Percentiles rank a stretch among this genome's conserved stretches.
Evolutionary conservation across 2,113 vertebrate species (phyloP).

Genomic region (Dunckerocampus dactyliophorus): DNA sequence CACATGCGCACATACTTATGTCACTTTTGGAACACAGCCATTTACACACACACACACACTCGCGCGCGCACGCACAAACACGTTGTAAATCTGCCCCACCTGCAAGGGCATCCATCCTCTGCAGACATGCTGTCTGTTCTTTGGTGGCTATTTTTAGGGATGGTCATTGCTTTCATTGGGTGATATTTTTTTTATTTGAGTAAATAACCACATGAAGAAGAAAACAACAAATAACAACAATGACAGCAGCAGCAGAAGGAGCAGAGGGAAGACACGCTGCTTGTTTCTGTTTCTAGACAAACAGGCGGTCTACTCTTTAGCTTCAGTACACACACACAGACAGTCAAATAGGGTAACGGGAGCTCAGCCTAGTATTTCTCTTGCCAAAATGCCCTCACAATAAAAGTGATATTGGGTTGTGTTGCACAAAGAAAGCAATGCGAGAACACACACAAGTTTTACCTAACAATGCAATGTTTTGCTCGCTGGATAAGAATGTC

Average conservation of each 20-base stretch:
- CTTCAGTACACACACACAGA: conserved; percentile 14
- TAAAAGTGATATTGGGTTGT: too few relatives aligned
- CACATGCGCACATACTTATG: conserved; percentile 21
- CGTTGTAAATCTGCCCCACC: conserved; percentile 11
- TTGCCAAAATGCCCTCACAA: too few relatives aligned
- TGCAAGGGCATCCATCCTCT: not conserved
- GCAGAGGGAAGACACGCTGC: not conserved
- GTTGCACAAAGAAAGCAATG: too few relatives aligned
- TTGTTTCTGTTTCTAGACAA: not conserved
- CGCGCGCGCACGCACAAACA: conserved; percentile 10
- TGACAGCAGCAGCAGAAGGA: not conserved
- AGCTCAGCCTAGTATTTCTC: too few relatives aligned
- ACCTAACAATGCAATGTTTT: too few relatives aligned
- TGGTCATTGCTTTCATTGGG: not conserved
- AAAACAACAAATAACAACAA: not conserved
- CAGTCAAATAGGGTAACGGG: not conserved
- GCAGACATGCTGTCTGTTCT: conserved; percentile 1
- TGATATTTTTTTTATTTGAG: not conserved
- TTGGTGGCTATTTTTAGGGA: not conserved
- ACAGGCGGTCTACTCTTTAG: not conserved
- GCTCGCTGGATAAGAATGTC: too few relatives aligned
- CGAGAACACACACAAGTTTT: too few relatives aligned
- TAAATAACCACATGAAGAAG: not conserved
- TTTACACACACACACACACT: conserved; percentile 10
- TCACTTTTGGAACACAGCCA: conserved; percentile 9